Evolutionary conservation across 2,888 invertebrate species (phyloP).

Genomic region (Drosophila flavopinicola): DNA sequence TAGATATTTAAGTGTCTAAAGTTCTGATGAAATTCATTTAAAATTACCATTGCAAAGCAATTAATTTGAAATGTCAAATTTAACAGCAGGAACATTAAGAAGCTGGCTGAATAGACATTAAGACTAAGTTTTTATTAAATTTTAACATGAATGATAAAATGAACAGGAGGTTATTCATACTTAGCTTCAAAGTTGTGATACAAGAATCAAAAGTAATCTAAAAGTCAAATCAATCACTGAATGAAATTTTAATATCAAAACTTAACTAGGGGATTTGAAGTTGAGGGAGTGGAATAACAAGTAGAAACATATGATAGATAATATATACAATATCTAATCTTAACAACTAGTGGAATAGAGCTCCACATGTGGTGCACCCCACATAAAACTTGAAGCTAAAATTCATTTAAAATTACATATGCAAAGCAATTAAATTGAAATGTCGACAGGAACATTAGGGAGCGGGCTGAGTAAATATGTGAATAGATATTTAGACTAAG

Average conservation of each 20-base stretch:
- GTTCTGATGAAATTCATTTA: background rate
- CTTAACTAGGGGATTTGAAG: background rate
- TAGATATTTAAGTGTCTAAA: background rate
- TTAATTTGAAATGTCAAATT: background rate
- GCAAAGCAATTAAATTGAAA: background rate
- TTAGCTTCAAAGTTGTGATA: too few species aligned
- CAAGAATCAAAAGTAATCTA: too few species aligned
- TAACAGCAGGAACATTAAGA: too few species aligned
- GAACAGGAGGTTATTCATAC: too few species aligned
- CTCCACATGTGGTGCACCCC: background rate
- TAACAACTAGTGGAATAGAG: background rate
- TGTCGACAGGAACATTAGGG: background rate
- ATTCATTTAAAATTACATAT: background rate
- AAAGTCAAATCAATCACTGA: too few species aligned
- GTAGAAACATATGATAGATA: background rate
- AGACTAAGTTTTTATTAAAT: too few species aligned
- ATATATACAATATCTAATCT: constrained; percentile 1
- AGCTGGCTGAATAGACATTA: too few species aligned
- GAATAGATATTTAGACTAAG: too few species aligned
- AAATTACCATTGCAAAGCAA: background rate
- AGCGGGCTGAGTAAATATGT: too few species aligned
- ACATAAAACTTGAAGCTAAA: too few species aligned
- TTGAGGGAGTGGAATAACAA: background rate
- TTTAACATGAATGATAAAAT: too few species aligned
- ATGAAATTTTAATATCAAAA: background rate